phyloP scores from a whole-genome alignment of 2,888 invertebrate genomes.

The Dryococelus australis region DNA sequence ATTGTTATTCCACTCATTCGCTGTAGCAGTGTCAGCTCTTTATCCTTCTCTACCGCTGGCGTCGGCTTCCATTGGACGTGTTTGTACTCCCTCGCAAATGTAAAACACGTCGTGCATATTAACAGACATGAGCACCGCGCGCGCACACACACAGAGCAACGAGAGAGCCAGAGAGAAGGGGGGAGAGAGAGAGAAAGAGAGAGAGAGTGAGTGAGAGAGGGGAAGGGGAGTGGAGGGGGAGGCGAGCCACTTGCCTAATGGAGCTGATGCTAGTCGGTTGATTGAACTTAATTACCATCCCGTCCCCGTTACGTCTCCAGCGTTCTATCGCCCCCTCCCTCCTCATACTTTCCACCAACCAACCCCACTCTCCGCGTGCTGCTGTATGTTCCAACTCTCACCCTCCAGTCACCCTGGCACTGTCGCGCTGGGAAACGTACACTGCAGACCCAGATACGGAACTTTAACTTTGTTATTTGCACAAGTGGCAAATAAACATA shows the following conservation, averaged over 20 bases:
- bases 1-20: not conserved
- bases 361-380: not conserved
- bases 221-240: not conserved
- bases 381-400: too few relatives aligned
- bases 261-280: conserved; percentile 64
- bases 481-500: too few relatives aligned
- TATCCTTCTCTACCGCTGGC: not conserved
- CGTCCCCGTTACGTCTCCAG: conserved; percentile 9
- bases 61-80: not conserved
- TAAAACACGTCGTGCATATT: conserved; percentile 16
- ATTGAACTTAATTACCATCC: conserved; percentile 60
- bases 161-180: not conserved
- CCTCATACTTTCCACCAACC: not conserved
- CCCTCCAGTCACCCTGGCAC: too few relatives aligned
- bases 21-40: not conserved
- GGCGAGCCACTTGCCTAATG: conserved; percentile 54
- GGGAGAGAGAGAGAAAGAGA: not conserved
- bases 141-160: not conserved
- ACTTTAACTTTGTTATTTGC: too few relatives aligned
- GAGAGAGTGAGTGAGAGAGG: not conserved
- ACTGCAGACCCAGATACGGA: too few relatives aligned
- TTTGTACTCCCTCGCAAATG: not conserved
- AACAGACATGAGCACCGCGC: not conserved
- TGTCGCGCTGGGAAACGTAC: too few relatives aligned
- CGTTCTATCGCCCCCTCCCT: not conserved